A percentile compares a stretch with the other conserved stretches of the same genome.
Conservation (phyloP, 2,797 vertebrate genomes). For the Otus scops region DNA sequence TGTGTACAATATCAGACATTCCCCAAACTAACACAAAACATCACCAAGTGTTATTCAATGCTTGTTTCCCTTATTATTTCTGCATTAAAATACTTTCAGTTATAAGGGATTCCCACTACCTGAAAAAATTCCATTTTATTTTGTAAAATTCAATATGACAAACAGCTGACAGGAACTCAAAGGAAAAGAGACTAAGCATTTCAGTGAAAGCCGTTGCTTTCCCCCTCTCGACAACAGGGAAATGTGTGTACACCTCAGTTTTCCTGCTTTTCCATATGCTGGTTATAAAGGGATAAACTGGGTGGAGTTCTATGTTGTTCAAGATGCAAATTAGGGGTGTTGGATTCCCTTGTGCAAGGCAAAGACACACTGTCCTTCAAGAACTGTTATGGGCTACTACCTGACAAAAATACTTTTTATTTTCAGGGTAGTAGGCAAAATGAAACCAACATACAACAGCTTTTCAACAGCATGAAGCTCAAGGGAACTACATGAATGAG, state of each 20-base stretch:
- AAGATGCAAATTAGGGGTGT: not conserved
- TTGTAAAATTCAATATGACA: not conserved
- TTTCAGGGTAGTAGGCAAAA: not conserved
- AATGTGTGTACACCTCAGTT: not conserved
- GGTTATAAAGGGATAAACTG: not conserved
- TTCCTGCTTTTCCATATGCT: not conserved
- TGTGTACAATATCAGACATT: not conserved
- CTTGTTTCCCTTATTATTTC: rapidly evolving
- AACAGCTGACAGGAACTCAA: not conserved
- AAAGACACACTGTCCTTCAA: not conserved
- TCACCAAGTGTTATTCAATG: not conserved
- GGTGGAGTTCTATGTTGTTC: not conserved
- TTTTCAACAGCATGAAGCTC: not conserved
- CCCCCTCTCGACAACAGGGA: not conserved
- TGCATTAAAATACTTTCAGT: not conserved
- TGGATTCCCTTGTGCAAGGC: not conserved
- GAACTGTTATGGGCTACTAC: not conserved
- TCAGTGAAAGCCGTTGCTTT: not conserved
- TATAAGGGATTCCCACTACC: not conserved
- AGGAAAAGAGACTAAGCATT: not conserved
- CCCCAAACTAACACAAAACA: not conserved
- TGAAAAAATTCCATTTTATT: not conserved
- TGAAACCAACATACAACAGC: not conserved
- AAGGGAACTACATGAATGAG: not conserved
- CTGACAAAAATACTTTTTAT: not conserved